A percentile compares a stretch with the other conserved stretches of the same genome.
Conservation (phyloP, 30 jellyfish, hydroid and myxozoan genomes). For the Hydra vulgaris region DNA sequence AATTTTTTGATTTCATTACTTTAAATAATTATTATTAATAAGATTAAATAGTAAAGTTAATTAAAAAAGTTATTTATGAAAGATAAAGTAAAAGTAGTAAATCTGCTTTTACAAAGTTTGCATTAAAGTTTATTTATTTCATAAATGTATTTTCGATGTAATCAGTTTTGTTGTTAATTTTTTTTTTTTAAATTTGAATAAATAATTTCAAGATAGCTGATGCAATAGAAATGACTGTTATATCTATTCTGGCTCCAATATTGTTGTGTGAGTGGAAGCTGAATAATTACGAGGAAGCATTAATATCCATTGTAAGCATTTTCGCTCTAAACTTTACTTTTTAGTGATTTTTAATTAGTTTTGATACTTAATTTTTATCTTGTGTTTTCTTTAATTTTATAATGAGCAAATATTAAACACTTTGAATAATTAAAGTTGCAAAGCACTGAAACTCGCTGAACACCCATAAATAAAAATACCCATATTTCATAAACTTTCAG, state of each 20-base stretch:
- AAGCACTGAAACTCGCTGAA: too few species aligned
- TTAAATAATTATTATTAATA: neutral
- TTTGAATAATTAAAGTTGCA: too few species aligned
- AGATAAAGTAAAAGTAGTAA: too few species aligned
- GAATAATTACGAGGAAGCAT: conserved; percentile 61
- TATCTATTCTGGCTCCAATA: conserved; percentile 78
- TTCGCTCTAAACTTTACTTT: neutral
- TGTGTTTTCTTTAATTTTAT: neutral
- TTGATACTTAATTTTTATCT: neutral
- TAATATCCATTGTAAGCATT: conserved; percentile 69
- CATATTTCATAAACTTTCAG: too few species aligned
- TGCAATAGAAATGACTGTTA: conserved; percentile 92
- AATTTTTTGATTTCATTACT: neutral
- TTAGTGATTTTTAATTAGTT: neutral
- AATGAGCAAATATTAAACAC: neutral
- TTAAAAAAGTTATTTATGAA: too few species aligned
- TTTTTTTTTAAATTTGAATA: too few species aligned
- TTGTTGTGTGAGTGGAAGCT: conserved; percentile 74
- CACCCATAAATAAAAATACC: too few species aligned
- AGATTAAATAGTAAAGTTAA: too few species aligned
- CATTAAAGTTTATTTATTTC: too few species aligned
- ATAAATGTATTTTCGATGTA: too few species aligned
- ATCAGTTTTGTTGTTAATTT: too few species aligned
- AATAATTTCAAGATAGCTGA: conserved; percentile 90
- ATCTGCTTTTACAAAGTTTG: too few species aligned